phyloP scores from a whole-genome alignment of 2,113 vertebrate species.

The Ammodytes dubius region DNA sequence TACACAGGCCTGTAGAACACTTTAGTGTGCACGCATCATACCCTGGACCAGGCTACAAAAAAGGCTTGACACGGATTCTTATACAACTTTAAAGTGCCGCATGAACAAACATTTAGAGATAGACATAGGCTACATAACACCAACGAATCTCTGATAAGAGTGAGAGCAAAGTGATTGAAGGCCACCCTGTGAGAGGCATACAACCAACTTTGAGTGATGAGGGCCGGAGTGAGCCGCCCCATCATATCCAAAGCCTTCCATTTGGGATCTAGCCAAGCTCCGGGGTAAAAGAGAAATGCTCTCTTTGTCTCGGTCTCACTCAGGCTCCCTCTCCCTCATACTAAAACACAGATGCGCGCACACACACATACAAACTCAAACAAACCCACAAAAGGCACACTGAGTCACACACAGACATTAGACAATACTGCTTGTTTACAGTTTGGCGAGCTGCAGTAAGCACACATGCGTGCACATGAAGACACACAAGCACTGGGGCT shows the following conservation, averaged over 20 bases:
- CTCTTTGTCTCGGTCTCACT: constrained; percentile 84
- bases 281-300: constrained; percentile 83
- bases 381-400: constrained; percentile 84
- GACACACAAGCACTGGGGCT: constrained; percentile 71
- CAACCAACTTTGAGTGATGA: constrained; percentile 70
- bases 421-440: constrained; percentile 88
- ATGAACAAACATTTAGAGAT: not conserved
- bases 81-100: constrained; percentile 41
- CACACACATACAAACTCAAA: constrained; percentile 84
- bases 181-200: constrained; percentile 58
- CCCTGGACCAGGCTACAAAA: too few species aligned
- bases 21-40: not conserved
- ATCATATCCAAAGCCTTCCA: constrained; percentile 84
- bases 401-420: constrained; percentile 84
- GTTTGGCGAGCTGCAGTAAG: constrained; percentile 80
- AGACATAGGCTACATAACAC: constrained; percentile 11
- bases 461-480: constrained; percentile 77
- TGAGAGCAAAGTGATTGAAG: constrained; percentile 46
- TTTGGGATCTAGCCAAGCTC: constrained; percentile 79
- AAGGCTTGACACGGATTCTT: constrained; percentile 10
- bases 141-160: constrained; percentile 14
- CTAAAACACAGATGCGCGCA: constrained; percentile 84
- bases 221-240: constrained; percentile 72
- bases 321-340: constrained; percentile 81
- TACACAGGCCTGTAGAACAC: not conserved